phyloP scores from a whole-genome alignment of 1,140 invertebrate species.

The Zaprionus tsacasi region DNA sequence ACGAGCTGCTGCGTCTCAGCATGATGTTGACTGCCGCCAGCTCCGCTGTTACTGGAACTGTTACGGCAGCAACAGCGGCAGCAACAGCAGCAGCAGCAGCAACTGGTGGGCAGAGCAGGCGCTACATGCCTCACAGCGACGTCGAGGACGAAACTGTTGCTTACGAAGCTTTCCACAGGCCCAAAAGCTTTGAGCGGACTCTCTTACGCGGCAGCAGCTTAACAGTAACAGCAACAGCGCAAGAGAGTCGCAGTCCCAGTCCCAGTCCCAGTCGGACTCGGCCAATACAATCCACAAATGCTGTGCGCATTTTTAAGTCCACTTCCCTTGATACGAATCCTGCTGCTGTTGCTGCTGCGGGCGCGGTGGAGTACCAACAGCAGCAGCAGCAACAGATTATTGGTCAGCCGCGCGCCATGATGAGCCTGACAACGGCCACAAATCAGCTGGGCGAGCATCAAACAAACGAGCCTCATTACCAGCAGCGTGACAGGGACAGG shows the following conservation, averaged over 20 bases:
- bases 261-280: slow-evolving; percentile 40
- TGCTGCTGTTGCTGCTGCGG: background rate
- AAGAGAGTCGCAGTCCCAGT: slow-evolving; percentile 62
- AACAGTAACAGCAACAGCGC: slow-evolving; percentile 76
- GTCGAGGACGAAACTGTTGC: slow-evolving; percentile 80
- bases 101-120: slow-evolving; percentile 64
- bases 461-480: slow-evolving; percentile 56
- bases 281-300: slow-evolving; percentile 56
- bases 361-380: slow-evolving; percentile 8
- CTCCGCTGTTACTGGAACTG: slow-evolving; percentile 61
- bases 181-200: slow-evolving; percentile 74
- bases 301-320: slow-evolving; percentile 59
- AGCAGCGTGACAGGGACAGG: slow-evolving; percentile 28
- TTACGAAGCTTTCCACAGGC: slow-evolving; percentile 77
- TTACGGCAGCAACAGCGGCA: slow-evolving; percentile 28
- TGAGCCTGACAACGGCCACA: slow-evolving; percentile 41
- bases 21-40: slow-evolving; percentile 77
- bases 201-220: slow-evolving; percentile 64
- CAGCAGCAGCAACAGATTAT: slow-evolving; percentile 50
- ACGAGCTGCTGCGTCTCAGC: slow-evolving; percentile 75
- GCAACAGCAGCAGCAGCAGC: slow-evolving; percentile 34
- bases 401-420: slow-evolving; percentile 41
- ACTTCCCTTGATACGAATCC: slow-evolving; percentile 55
- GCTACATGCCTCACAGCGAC: slow-evolving; percentile 53
- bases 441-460: slow-evolving; percentile 64